These are phyloP conservation scores for Mesochorus sp. DNA, from an alignment of 2,888 invertebrate species.

Conservation along the genomic window DNA sequence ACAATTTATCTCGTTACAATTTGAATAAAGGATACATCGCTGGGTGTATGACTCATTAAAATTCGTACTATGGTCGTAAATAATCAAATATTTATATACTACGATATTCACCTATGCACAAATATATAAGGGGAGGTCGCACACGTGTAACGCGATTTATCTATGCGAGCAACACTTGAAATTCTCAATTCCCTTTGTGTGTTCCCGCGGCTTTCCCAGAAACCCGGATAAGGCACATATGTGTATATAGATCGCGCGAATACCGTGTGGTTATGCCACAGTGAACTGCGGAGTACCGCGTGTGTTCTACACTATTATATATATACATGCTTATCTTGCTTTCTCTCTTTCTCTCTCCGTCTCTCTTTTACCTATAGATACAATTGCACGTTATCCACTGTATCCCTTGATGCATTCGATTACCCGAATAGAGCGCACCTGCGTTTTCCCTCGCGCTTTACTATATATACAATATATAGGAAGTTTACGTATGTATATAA, in stretches of 20 bases:
- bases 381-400: constrained; percentile 24
- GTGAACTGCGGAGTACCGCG: constrained; percentile 17
- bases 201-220: constrained; percentile 37
- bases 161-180: constrained; percentile 19
- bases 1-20: too few species aligned
- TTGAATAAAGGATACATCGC: too few species aligned
- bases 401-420: constrained; percentile 53
- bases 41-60: too few species aligned
- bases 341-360: background rate
- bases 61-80: too few species aligned
- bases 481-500: background rate
- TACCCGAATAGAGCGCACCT: constrained; percentile 52
- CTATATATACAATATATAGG: background rate
- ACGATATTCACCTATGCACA: background rate
- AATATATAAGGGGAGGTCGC: background rate
- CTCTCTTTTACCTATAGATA: constrained; percentile 7
- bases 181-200: constrained; percentile 55
- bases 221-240: constrained; percentile 12
- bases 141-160: constrained; percentile 23
- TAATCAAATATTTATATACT: too few species aligned
- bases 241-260: background rate
- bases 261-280: constrained; percentile 7
- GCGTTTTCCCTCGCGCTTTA: constrained; percentile 25
- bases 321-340: too few species aligned
- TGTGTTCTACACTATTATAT: background rate